phyloP scores from a whole-genome alignment of 1,140 invertebrate genomes.

The Adoxophyes honmai region DNA sequence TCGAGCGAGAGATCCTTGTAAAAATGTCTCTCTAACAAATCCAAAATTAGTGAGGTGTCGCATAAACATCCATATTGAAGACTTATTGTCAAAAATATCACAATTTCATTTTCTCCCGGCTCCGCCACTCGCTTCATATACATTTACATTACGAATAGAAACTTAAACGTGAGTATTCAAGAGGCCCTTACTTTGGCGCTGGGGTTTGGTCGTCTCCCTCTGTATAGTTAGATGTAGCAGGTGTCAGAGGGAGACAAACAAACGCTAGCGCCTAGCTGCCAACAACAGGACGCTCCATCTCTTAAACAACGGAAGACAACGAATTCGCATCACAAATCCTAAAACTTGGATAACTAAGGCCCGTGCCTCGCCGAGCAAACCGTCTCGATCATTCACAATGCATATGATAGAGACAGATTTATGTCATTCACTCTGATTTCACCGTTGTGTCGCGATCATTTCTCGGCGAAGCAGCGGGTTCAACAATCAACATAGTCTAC shows the following conservation, averaged over 20 bases:
- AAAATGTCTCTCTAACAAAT: not conserved
- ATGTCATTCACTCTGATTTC: no score
- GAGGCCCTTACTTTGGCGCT: not conserved
- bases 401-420: no score
- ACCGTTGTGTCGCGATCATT: no score
- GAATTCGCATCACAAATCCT: slow-evolving; percentile 32
- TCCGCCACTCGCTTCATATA: not conserved
- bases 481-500: not conserved
- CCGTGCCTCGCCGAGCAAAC: not conserved
- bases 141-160: slow-evolving; percentile 9
- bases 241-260: no score
- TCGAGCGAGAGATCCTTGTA: not conserved
- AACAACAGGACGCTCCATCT: slow-evolving; percentile 30
- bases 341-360: slow-evolving; percentile 18
- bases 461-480: not conserved
- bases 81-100: slow-evolving; percentile 43
- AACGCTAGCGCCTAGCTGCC: slow-evolving; percentile 29
- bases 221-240: no score
- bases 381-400: no score
- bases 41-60: slow-evolving; percentile 1
- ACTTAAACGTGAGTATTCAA: slow-evolving; percentile 13
- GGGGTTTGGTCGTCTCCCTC: no score
- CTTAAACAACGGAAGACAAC: slow-evolving; percentile 55
- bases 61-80: not conserved
- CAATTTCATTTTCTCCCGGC: slow-evolving; percentile 26